phyloP scores from a whole-genome alignment of 2,113 vertebrate species.

The Symphodus melops region DNA sequence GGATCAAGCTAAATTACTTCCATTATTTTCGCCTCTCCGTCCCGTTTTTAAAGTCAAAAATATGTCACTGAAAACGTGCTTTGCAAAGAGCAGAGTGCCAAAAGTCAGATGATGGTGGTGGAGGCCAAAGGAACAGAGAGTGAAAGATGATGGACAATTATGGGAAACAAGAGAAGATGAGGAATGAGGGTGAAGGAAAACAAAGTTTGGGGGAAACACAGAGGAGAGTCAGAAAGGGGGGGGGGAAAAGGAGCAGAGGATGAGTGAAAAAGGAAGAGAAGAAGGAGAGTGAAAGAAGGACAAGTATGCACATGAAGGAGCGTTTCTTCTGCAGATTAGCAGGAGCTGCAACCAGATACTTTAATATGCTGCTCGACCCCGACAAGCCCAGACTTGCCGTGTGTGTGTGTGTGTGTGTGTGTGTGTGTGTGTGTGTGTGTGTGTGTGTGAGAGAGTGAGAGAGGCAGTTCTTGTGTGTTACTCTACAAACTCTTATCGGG shows the following conservation, averaged over 20 bases:
- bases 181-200: conserved; percentile 11
- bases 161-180: conserved; percentile 55
- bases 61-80: neutral
- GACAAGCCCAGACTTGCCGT: conserved; percentile 57
- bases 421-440: conserved; percentile 1
- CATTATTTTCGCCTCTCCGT: neutral
- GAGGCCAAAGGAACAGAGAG: conserved; percentile 1
- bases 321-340: conserved; percentile 70
- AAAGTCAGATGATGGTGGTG: conserved; percentile 25
- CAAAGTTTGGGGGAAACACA: conserved; percentile 38
- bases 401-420: conserved; percentile 46
- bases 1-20: neutral
- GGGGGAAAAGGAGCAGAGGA: conserved; percentile 9
- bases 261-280: conserved; percentile 36
- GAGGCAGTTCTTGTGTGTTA: neutral
- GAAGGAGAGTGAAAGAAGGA: conserved; percentile 47
- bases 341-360: conserved; percentile 76
- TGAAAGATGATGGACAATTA: conserved; percentile 48
- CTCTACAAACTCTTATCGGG: conserved; percentile 38
- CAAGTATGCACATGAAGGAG: conserved; percentile 75
- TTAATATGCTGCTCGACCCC: conserved; percentile 69
- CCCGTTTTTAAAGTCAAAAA: neutral
- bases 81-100: neutral
- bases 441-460: neutral
- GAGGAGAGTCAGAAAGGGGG: conserved; percentile 41